Evolutionary conservation across 2,113 vertebrate genomes (phyloP).

Genomic region (Ascaphus truei): DNA sequence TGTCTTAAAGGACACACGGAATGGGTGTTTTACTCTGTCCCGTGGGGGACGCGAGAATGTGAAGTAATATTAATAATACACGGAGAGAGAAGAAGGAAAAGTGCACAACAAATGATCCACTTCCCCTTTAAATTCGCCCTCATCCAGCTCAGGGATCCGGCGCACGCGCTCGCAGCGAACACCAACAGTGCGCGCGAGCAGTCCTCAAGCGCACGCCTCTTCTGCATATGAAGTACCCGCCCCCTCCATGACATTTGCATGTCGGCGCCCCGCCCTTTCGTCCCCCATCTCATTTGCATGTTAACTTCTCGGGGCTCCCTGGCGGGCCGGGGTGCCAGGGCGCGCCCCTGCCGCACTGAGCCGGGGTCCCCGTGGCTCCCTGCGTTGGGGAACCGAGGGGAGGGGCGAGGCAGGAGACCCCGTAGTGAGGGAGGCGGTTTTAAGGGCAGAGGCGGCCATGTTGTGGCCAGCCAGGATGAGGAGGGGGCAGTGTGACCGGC

Average conservation of each 20-base stretch:
- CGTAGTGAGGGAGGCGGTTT: neutral
- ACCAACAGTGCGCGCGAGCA: no score
- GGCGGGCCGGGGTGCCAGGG: neutral
- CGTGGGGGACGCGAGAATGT: no score
- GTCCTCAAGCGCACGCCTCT: no score
- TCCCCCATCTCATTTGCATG: slow-evolving; percentile 42
- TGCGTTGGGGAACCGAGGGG: no score
- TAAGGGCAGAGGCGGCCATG: neutral
- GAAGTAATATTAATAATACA: no score
- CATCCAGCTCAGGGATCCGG: neutral
- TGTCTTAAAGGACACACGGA: no score
- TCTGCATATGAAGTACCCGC: no score
- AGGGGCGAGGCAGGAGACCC: neutral
- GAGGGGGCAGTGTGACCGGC: neutral
- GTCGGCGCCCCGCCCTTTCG: neutral
- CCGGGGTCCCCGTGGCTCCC: neutral
- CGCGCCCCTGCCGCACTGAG: no score
- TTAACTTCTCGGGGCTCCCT: slow-evolving; percentile 34
- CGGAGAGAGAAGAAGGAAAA: no score
- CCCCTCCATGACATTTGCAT: no score
- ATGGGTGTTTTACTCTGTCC: no score
- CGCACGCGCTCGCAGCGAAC: no score
- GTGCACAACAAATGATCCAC: neutral
- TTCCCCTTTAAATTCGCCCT: slow-evolving; percentile 27
- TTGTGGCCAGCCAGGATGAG: neutral